Conservation (phyloP, 2,888 invertebrate species). For the Scaptomyza reducta region DNA sequence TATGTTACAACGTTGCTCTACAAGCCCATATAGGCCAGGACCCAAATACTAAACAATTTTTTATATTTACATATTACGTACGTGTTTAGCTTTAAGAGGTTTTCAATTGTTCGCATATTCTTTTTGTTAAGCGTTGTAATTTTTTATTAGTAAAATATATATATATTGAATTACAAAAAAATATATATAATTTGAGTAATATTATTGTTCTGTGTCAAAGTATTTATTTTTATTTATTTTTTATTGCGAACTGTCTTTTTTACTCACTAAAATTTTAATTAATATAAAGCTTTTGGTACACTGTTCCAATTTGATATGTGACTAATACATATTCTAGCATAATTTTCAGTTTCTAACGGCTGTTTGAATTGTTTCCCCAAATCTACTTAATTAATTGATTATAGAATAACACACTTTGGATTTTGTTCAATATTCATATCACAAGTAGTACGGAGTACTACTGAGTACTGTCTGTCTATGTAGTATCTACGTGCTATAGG, state of each 20-base stretch:
- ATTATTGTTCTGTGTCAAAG: constrained; percentile 71
- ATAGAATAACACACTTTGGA: constrained; percentile 48
- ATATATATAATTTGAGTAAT: constrained; percentile 50
- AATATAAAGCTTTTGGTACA: constrained; percentile 47
- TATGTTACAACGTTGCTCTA: constrained; percentile 99
- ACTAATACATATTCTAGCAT: constrained; percentile 59
- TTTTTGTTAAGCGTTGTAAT: constrained; percentile 69
- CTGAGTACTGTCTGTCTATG: constrained; percentile 9
- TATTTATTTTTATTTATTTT: constrained; percentile 10
- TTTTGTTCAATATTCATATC: constrained; percentile 63
- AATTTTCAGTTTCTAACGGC: constrained; percentile 39
- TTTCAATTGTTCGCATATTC: constrained; percentile 44
- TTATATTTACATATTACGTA: constrained; percentile 30
- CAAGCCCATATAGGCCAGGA: constrained; percentile 92
- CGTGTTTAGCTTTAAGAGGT: constrained; percentile 48
- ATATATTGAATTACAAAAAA: constrained; percentile 57
- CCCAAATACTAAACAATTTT: constrained; percentile 20
- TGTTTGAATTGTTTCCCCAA: constrained; percentile 26
- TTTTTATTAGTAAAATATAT: constrained; percentile 69
- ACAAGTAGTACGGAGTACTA: constrained; percentile 42
- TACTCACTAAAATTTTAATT: constrained; percentile 33
- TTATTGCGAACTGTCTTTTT: constrained; percentile 33
- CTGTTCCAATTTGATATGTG: constrained; percentile 67
- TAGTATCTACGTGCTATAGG: constrained; percentile 15
- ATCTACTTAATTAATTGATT: constrained; percentile 21